Evolutionary conservation across 2,888 invertebrate species (phyloP).

Genomic region (Camptogramma bilineatum): DNA sequence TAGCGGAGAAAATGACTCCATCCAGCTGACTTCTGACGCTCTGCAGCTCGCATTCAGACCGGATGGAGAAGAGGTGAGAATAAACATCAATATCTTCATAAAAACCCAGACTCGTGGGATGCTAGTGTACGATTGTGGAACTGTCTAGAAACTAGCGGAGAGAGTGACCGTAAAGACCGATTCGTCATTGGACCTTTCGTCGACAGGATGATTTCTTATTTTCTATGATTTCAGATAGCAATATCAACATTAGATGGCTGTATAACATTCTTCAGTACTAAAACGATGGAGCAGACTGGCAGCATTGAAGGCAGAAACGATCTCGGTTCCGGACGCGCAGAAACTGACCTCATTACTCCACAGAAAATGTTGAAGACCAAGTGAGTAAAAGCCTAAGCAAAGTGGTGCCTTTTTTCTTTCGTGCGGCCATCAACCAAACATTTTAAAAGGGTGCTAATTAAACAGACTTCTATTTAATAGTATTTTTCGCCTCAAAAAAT

Average conservation of each 20-base stretch:
- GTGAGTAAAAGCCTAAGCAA: too few relatives aligned
- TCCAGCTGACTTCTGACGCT: constrained; percentile 92
- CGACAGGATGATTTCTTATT: constrained; percentile 4
- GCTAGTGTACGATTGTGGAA: too few relatives aligned
- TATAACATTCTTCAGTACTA: constrained; percentile 92
- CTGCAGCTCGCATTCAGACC: constrained; percentile 94
- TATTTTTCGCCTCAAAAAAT: too few relatives aligned
- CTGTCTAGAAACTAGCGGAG: too few relatives aligned
- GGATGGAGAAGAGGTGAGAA: constrained; percentile 93
- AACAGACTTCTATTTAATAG: too few relatives aligned
- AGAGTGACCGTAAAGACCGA: too few relatives aligned
- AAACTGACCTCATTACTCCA: constrained; percentile 94
- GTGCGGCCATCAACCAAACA: too few relatives aligned
- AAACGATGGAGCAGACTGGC: constrained; percentile 88
- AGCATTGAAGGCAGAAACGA: constrained; percentile 96
- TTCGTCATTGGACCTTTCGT: too few relatives aligned
- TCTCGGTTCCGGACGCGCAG: constrained; percentile 93
- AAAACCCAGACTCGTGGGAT: too few relatives aligned
- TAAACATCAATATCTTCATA: too few relatives aligned
- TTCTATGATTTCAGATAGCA: constrained; percentile 89
- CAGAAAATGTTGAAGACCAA: constrained; percentile 93
- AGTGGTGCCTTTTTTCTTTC: too few relatives aligned
- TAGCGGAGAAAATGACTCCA: constrained; percentile 92
- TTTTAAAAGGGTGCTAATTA: too few relatives aligned
- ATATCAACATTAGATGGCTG: constrained; percentile 96